Conservation (phyloP, 2,888 invertebrate genomes). For the Dione juno region DNA sequence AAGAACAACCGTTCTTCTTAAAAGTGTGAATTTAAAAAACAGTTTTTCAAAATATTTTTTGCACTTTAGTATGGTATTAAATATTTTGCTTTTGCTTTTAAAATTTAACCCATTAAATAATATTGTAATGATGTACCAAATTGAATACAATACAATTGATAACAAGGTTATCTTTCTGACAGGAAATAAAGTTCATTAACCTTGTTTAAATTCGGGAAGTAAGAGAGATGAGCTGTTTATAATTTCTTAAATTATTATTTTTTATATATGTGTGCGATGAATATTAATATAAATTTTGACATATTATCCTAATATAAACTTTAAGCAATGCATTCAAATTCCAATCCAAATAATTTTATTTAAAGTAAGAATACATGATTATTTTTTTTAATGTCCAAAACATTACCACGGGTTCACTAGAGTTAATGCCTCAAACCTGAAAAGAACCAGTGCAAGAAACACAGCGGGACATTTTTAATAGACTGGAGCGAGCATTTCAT, state of each 20-base stretch:
- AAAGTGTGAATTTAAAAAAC: background rate
- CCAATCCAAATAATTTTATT: too few species aligned
- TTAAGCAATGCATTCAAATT: too few species aligned
- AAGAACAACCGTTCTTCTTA: too few species aligned
- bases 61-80: background rate
- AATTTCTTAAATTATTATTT: background rate
- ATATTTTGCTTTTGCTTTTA: slow-evolving; percentile 1
- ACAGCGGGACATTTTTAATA: too few species aligned
- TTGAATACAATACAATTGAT: slow-evolving; percentile 50
- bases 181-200: slow-evolving; percentile 66
- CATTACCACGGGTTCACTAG: too few species aligned
- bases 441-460: too few species aligned
- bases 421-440: too few species aligned
- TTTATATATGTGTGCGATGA: background rate
- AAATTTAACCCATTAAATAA: slow-evolving; percentile 21
- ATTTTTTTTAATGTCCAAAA: too few species aligned
- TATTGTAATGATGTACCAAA: slow-evolving; percentile 44
- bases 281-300: too few species aligned
- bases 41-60: background rate
- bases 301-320: too few species aligned
- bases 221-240: slow-evolving; percentile 23
- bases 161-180: slow-evolving; percentile 55
- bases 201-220: slow-evolving; percentile 43
- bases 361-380: too few species aligned
- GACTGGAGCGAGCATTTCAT: too few species aligned